Evolutionary conservation across 2,888 invertebrate species (phyloP).

Genomic region (Lagria hirta): DNA sequence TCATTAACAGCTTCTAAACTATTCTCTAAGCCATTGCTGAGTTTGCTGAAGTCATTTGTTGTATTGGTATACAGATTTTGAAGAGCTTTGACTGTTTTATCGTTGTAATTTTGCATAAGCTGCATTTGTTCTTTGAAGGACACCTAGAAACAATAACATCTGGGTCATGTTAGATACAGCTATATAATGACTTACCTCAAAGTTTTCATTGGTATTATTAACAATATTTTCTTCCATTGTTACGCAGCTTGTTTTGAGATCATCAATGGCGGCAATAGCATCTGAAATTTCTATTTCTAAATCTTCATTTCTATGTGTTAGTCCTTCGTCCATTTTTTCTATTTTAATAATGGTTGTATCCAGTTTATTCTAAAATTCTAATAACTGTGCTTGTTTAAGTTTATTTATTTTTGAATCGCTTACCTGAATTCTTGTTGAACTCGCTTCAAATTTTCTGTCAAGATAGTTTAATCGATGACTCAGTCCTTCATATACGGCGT

Average conservation of each 20-base stretch:
- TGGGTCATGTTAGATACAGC: constrained; percentile 2
- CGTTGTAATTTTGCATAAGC: constrained; percentile 18
- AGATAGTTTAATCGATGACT: constrained; percentile 50
- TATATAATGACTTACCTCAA: constrained; percentile 38
- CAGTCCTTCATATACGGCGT: constrained; percentile 52
- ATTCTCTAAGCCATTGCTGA: constrained; percentile 7
- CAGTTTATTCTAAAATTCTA: constrained; percentile 42
- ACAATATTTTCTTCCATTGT: constrained; percentile 41
- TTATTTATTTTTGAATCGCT: constrained; percentile 1
- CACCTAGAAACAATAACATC: constrained; percentile 11
- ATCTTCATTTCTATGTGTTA: constrained; percentile 46
- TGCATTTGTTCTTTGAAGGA: constrained; percentile 16
- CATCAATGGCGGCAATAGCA: constrained; percentile 47
- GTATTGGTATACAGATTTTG: constrained; percentile 8
- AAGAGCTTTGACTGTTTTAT: constrained; percentile 7
- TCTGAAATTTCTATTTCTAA: constrained; percentile 49
- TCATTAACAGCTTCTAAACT: constrained; percentile 12
- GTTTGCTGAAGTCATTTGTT: constrained; percentile 6
- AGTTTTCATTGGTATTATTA: constrained; percentile 40
- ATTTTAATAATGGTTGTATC: constrained; percentile 42
- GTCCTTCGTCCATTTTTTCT: constrained; percentile 48
- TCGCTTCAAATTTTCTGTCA: constrained; percentile 50
- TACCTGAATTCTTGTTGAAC: constrained; percentile 51
- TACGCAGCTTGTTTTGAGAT: constrained; percentile 42
- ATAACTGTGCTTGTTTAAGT: neutral